Percentiles rank a stretch among this genome's conserved stretches.
These are phyloP conservation scores for Furnarius figulus DNA, from an alignment of 2,113 vertebrate species.

Conservation along the genomic window DNA sequence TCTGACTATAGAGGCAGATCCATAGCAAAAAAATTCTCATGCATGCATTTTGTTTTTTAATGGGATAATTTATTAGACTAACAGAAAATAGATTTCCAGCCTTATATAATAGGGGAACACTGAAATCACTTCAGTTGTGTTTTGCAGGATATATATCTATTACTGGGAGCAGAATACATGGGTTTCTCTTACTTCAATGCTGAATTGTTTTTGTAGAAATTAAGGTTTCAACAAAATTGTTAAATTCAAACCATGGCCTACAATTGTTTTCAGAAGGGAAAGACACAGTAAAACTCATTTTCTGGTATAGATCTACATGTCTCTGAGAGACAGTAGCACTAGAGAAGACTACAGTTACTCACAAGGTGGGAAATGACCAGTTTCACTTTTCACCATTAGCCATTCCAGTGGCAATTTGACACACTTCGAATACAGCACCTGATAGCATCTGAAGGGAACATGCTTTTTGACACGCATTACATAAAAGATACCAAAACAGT, in stretches of 20 bases:
- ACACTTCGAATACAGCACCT: not conserved
- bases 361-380: not conserved
- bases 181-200: not conserved
- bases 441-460: rapidly evolving
- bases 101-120: not conserved
- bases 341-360: not conserved
- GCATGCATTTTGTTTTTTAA: not conserved
- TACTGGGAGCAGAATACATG: not conserved
- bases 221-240: not conserved
- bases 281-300: not conserved
- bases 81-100: not conserved
- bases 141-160: not conserved
- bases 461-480: not conserved
- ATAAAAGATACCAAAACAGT: not conserved
- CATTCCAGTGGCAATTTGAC: not conserved
- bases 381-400: not conserved
- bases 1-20: not conserved
- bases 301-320: not conserved
- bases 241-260: not conserved
- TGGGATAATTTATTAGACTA: not conserved
- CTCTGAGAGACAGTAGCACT: not conserved
- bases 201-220: not conserved
- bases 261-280: not conserved
- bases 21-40: not conserved
- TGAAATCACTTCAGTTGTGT: not conserved